Conservation (phyloP, 2,797 vertebrate genomes). For the Darevskia mixta region DNA sequence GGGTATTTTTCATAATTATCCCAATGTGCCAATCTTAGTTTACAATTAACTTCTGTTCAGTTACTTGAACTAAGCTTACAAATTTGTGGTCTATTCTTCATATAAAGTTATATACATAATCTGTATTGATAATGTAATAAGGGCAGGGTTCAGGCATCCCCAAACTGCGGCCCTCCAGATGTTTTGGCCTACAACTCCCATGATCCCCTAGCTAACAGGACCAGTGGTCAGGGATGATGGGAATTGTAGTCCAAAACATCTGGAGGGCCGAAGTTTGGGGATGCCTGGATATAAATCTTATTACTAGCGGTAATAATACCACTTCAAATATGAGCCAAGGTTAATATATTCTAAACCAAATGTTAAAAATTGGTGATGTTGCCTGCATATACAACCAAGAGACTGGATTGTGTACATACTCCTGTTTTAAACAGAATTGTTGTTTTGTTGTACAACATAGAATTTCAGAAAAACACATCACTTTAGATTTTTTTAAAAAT, state of each 20-base stretch:
- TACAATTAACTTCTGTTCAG: background rate
- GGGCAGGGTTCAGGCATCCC: background rate
- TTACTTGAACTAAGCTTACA: background rate
- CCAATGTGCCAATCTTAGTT: background rate
- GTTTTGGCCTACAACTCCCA: too few species aligned
- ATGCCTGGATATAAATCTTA: background rate
- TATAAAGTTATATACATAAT: background rate
- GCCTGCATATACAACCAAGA: too few species aligned
- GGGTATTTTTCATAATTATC: background rate
- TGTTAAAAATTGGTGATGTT: background rate
- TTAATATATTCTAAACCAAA: background rate
- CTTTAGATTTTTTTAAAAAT: too few species aligned
- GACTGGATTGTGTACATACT: too few species aligned
- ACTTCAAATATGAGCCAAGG: background rate
- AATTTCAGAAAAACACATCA: too few species aligned
- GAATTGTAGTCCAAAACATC: too few species aligned
- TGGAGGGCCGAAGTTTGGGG: too few species aligned
- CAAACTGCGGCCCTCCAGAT: too few species aligned
- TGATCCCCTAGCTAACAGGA: too few species aligned
- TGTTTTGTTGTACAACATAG: background rate
- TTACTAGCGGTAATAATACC: background rate
- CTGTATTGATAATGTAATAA: background rate
- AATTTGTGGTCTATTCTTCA: background rate
- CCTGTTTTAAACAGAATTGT: background rate
- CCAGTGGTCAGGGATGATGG: too few species aligned